Evolutionary conservation across 2,113 vertebrate species (phyloP), one percentile per base, ranked within the genome.

Genomic region (Smithornis capensis): DNA sequence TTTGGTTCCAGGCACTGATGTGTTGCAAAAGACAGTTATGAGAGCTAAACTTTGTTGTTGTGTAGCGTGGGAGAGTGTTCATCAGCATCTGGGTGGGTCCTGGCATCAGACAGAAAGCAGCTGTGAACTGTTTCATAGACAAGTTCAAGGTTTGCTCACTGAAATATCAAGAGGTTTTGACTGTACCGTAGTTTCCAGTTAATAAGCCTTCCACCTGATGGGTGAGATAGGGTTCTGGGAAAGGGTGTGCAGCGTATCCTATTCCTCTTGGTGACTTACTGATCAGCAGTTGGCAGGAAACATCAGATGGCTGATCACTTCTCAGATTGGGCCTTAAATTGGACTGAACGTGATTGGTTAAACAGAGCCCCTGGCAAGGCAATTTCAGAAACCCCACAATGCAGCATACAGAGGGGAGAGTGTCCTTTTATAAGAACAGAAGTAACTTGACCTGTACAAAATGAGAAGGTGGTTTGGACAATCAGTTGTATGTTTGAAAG

Each of bases 341-440:
- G 31, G 57, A 33, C 33, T 63, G 29, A 50, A 8, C 27, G 21
- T 53, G 40, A 16, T 55, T 3, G 15, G 31, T 84, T 87, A 62
- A 27, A 1, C 10, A 49, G 45, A 77, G 27, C 27, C 73, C 37
- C 40, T 74, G 22, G 15, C 40, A 86, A 68, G 73, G 24, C 31
- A 57, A 53, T 62, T 49, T 40, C 33, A 37, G 50, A 74, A 88
- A 56, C 25, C 9, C 49, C 16, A 44, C 45, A 81, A 42, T 33
- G 31, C 17, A 40, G 12, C 52, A 70, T 4, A 31, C 0, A 5
- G n/a, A 1, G 12, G 7, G 1, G 1, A 0, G 14, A 42, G 4
- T 38, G 9, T n/a, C 10, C 40, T 87, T 60, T 70, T 65, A 9
- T 59, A 77, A 62, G 45, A 91, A 73, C 4, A 29, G 65, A 87